phyloP scores from a whole-genome alignment of 2,113 vertebrate genomes.

The Anthoscopus minutus region DNA sequence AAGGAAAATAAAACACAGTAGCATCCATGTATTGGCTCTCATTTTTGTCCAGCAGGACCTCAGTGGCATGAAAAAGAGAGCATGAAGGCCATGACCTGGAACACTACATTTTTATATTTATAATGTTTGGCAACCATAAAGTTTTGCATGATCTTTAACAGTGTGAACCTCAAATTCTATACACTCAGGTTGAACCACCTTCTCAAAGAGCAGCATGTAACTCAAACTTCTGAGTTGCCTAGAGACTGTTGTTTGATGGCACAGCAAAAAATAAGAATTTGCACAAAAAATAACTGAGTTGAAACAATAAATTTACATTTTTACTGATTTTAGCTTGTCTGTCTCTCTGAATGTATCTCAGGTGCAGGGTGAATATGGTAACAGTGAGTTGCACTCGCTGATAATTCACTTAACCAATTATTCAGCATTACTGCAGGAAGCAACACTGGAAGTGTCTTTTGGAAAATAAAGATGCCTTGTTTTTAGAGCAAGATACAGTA shows the following conservation, averaged over 20 bases:
- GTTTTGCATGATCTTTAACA: neutral
- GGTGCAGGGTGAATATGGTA: neutral
- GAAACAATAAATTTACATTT: neutral
- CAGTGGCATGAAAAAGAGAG: neutral
- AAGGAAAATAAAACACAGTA: neutral
- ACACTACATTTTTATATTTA: neutral
- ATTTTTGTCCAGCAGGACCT: neutral
- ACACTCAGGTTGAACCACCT: neutral
- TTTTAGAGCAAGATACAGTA: neutral
- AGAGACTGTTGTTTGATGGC: neutral
- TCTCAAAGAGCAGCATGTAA: neutral
- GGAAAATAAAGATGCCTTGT: neutral
- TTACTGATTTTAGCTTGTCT: neutral
- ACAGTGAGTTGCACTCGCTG: neutral
- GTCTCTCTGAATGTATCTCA: neutral
- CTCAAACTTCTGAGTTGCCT: neutral
- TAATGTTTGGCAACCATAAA: neutral
- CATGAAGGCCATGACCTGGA: neutral
- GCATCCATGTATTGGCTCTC: accelerated
- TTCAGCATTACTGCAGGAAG: neutral
- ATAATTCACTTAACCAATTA: neutral
- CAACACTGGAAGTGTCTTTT: neutral
- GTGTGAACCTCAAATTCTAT: neutral
- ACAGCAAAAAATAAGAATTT: neutral
- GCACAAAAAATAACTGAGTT: neutral